Percentiles rank a stretch among this genome's conserved stretches.
phyloP scores from a whole-genome alignment of 2,113 vertebrate species.

The Gulo gulo region DNA sequence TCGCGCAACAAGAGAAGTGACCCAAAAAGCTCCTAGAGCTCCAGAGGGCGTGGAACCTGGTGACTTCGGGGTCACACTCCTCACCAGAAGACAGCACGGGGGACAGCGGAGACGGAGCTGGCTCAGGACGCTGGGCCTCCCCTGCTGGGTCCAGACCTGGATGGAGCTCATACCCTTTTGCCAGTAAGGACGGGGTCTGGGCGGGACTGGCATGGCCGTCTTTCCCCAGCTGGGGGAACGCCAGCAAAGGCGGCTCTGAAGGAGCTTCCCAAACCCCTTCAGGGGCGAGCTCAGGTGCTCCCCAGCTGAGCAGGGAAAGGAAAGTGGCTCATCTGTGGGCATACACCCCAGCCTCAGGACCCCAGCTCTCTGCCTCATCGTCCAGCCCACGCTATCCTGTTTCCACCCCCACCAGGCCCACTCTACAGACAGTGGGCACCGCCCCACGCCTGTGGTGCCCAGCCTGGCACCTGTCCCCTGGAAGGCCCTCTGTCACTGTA shows the following conservation, averaged over 20 bases:
- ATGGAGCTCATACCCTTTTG: background rate
- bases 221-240: background rate
- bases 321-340: background rate
- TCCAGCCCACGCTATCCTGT: background rate
- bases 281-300: background rate
- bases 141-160: background rate
- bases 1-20: background rate
- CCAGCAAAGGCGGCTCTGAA: background rate
- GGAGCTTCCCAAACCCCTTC: background rate
- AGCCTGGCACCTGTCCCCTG: background rate
- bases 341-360: background rate
- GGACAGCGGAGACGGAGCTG: background rate
- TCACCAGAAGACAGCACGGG: background rate
- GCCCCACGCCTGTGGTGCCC: background rate
- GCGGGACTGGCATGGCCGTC: background rate
- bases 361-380: background rate
- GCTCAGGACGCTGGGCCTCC: background rate
- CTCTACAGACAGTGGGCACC: background rate
- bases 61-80: background rate
- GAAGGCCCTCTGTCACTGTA: background rate
- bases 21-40: background rate
- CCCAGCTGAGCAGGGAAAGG: background rate
- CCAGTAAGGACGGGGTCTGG: background rate
- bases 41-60: background rate
- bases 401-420: background rate